A percentile compares a stretch with the other conserved stretches of the same genome.
phyloP scores from a whole-genome alignment of 2,113 vertebrate genomes.

The Takifugu bimaculatus region DNA sequence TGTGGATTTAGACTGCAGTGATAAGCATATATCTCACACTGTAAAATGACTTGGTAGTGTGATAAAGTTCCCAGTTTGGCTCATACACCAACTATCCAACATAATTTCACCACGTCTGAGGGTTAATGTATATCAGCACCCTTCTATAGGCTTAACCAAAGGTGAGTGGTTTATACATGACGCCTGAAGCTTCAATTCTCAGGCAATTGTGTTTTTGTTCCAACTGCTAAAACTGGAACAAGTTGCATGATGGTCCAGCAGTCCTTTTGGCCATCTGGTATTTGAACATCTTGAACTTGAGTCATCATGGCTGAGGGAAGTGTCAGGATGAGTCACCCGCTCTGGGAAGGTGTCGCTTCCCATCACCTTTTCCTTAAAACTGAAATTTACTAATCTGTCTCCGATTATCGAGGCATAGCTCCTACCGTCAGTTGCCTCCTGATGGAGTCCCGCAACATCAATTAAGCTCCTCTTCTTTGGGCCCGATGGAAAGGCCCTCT shows the following conservation, averaged over 20 bases:
- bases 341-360: slow-evolving; percentile 19
- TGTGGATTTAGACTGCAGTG: slow-evolving; percentile 7
- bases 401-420: slow-evolving; percentile 28
- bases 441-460: slow-evolving; percentile 51
- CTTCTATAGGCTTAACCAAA: slow-evolving; percentile 38
- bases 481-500: slow-evolving; percentile 31
- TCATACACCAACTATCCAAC: slow-evolving; percentile 18
- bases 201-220: too few species aligned
- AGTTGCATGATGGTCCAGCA: slow-evolving; percentile 1
- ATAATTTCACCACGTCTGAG: slow-evolving; percentile 15
- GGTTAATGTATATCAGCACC: slow-evolving; percentile 48
- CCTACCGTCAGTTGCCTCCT: slow-evolving; percentile 19
- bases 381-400: slow-evolving; percentile 33
- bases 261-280: slow-evolving; percentile 6
- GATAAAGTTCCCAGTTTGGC: slow-evolving; percentile 15
- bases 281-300: slow-evolving; percentile 14
- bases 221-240: too few species aligned
- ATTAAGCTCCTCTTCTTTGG: slow-evolving; percentile 49
- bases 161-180: slow-evolving; percentile 44
- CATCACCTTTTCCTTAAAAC: slow-evolving; percentile 6
- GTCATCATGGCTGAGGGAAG: slow-evolving; percentile 13
- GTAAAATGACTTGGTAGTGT: slow-evolving; percentile 27
- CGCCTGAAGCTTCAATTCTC: too few species aligned
- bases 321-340: slow-evolving; percentile 13
- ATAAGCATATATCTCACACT: slow-evolving; percentile 8